Conservation (phyloP, 2,113 vertebrate species). For the Bubo blakistoni region DNA sequence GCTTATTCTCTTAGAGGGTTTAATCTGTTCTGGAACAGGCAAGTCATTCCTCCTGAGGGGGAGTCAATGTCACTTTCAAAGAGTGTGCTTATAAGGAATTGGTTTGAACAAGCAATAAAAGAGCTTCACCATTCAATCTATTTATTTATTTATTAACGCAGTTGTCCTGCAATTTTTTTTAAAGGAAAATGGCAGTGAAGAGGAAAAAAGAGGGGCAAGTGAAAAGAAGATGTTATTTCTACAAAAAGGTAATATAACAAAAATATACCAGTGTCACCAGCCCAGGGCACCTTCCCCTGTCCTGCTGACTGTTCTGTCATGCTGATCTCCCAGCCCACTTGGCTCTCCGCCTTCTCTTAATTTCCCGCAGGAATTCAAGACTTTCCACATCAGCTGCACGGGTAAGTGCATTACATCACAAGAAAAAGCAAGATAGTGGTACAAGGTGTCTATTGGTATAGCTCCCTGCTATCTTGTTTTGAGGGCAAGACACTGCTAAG, state of each 20-base stretch:
- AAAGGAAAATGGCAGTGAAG: neutral
- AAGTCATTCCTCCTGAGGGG: neutral
- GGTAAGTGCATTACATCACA: rapidly evolving
- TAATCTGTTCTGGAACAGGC: neutral
- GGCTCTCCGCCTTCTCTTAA: neutral
- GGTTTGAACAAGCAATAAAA: neutral
- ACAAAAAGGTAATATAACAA: neutral
- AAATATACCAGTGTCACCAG: neutral
- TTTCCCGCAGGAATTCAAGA: neutral
- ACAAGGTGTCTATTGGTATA: neutral
- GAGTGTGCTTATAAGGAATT: neutral
- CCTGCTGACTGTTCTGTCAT: neutral
- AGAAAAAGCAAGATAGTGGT: neutral
- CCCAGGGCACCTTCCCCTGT: neutral
- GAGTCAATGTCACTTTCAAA: neutral
- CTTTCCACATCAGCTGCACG: neutral
- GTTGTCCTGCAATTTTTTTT: neutral
- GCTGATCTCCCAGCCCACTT: neutral
- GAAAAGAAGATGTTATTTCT: neutral
- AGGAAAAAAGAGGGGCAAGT: neutral
- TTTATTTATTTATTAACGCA: neutral
- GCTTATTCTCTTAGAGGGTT: neutral
- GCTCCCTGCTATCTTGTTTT: neutral
- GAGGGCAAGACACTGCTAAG: neutral
- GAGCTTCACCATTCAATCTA: neutral